phyloP scores from a whole-genome alignment of 2,113 vertebrate genomes.

The Entomyzon cyanotis region DNA sequence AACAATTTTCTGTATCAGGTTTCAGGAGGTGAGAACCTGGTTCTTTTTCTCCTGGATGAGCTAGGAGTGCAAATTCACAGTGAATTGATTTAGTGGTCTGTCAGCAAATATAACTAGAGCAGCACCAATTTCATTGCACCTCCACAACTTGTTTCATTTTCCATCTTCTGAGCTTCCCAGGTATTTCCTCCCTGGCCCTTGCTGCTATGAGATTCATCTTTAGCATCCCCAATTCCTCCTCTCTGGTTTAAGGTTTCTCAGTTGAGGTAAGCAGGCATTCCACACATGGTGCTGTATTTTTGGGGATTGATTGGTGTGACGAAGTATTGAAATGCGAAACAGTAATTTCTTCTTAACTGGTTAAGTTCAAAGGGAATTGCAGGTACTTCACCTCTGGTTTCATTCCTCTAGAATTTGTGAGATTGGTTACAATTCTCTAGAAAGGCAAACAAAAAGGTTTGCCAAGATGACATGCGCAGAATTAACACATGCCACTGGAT shows the following conservation, averaged over 20 bases:
- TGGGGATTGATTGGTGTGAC: background rate
- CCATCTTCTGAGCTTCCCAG: background rate
- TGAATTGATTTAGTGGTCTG: background rate
- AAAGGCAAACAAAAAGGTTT: background rate
- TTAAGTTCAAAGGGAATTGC: background rate
- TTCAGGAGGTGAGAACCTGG: background rate
- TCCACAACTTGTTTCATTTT: background rate
- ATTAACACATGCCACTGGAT: background rate
- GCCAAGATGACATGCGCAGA: background rate
- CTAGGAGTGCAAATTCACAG: background rate
- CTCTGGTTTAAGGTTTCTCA: background rate
- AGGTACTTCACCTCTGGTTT: background rate
- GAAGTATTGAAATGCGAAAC: background rate
- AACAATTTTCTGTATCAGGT: background rate
- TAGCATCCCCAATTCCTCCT: background rate
- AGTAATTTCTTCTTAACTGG: background rate
- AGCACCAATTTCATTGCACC: background rate
- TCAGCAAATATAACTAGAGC: background rate
- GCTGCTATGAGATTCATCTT: background rate
- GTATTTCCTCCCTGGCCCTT: background rate
- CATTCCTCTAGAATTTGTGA: background rate
- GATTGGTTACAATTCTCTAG: background rate
- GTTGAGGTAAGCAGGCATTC: background rate
- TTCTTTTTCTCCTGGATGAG: background rate
- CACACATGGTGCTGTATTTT: background rate